Conservation (phyloP, 2,888 invertebrate species). For the Beris chalybata region DNA sequence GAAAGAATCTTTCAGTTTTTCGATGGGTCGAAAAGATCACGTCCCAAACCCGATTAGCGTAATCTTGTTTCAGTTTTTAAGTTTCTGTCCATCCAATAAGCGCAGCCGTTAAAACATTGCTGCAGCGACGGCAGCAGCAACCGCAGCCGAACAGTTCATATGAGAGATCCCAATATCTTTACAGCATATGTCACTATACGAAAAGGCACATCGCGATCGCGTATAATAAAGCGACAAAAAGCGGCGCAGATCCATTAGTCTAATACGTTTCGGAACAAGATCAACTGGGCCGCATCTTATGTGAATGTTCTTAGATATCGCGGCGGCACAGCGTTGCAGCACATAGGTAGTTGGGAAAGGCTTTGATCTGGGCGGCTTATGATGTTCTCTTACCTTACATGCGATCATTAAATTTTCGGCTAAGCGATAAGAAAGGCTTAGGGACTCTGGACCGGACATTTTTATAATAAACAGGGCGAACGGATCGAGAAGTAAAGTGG, state of each 20-base stretch:
- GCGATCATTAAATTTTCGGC: constrained; percentile 36
- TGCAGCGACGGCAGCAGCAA: too few relatives aligned
- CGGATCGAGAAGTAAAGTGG: neutral
- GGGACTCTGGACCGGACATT: constrained; percentile 16
- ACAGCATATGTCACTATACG: too few relatives aligned
- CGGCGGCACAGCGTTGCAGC: constrained; percentile 4
- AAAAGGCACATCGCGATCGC: neutral
- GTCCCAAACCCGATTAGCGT: constrained; percentile 18
- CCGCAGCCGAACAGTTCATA: neutral
- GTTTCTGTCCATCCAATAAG: constrained; percentile 18
- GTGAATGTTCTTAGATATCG: constrained; percentile 27
- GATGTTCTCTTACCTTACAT: constrained; percentile 29
- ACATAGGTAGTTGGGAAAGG: neutral
- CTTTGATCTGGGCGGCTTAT: constrained; percentile 29
- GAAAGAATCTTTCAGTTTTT: constrained; percentile 14
- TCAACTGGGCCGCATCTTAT: constrained; percentile 7
- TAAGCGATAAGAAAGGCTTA: constrained; percentile 32
- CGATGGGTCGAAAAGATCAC: neutral
- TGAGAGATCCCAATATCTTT: neutral
- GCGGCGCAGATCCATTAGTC: constrained; percentile 22
- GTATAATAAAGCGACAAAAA: constrained; percentile 6
- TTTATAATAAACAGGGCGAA: neutral
- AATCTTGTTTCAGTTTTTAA: constrained; percentile 28
- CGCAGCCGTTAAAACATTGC: constrained; percentile 20
- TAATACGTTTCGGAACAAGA: constrained; percentile 14